Evolutionary conservation across 2,888 invertebrate species (phyloP).

Genomic region (Acrobasis suavella): DNA sequence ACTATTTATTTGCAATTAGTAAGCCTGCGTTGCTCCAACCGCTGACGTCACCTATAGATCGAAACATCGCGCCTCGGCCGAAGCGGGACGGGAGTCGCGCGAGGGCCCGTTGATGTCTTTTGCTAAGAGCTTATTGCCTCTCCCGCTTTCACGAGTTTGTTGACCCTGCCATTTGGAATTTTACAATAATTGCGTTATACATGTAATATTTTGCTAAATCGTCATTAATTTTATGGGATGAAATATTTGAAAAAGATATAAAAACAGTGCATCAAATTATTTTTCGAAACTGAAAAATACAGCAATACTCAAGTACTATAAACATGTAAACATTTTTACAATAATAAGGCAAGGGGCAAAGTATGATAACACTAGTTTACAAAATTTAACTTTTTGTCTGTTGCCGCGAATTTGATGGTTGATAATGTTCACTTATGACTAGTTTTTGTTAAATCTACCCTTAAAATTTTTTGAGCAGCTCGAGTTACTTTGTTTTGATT

Average conservation of each 20-base stretch:
- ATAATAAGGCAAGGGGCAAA: conserved; percentile 26
- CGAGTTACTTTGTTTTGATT: too few relatives aligned
- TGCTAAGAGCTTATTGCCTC: conserved; percentile 60
- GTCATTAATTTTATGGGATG: neutral
- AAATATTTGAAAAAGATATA: conserved; percentile 11
- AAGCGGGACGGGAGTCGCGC: conserved; percentile 37
- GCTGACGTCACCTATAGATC: conserved; percentile 41
- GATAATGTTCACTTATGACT: too few relatives aligned
- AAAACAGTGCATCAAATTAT: too few relatives aligned
- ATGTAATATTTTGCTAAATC: conserved; percentile 3
- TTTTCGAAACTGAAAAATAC: neutral
- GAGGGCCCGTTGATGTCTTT: conserved; percentile 76
- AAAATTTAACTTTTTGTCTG: too few relatives aligned
- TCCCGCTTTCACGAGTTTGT: conserved; percentile 65
- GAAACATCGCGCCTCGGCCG: conserved; percentile 30
- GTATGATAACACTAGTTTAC: too few relatives aligned
- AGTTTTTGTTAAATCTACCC: too few relatives aligned
- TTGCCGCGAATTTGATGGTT: too few relatives aligned
- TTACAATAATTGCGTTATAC: conserved; percentile 29
- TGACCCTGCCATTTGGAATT: conserved; percentile 45
- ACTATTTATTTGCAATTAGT: neutral
- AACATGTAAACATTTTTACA: conserved; percentile 26
- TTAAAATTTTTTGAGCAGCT: too few relatives aligned
- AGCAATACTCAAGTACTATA: neutral
- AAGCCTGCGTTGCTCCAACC: neutral